Evolutionary conservation across 1,140 invertebrate species (phyloP).

Genomic region (Drosophila takahashii): DNA sequence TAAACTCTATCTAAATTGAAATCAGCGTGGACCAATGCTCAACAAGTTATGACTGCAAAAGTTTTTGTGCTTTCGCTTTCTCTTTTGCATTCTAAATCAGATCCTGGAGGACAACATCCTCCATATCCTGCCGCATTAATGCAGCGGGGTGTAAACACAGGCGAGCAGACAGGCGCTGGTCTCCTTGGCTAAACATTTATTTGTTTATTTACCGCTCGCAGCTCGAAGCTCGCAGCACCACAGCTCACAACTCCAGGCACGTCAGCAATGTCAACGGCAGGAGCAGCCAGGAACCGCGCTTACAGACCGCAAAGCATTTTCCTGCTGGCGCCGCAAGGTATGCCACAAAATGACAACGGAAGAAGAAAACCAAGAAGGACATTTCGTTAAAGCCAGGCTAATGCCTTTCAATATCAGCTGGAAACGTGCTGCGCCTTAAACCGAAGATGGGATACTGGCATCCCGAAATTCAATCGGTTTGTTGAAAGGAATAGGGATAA

Average conservation of each 20-base stretch:
- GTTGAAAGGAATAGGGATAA: neutral
- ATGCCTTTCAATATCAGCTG: slow-evolving; percentile 29
- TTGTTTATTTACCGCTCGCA: slow-evolving; percentile 52
- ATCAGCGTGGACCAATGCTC: slow-evolving; percentile 21
- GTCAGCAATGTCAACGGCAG: slow-evolving; percentile 51
- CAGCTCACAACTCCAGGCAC: slow-evolving; percentile 29
- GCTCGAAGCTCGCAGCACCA: slow-evolving; percentile 13
- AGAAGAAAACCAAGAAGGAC: slow-evolving; percentile 15
- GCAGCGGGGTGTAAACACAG: slow-evolving; percentile 37
- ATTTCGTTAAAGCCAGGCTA: slow-evolving; percentile 36
- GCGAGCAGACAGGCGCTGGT: slow-evolving; percentile 13
- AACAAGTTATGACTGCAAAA: slow-evolving; percentile 31
- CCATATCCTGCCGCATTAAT: slow-evolving; percentile 32
- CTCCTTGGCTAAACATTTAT: slow-evolving; percentile 46
- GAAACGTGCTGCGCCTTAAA: slow-evolving; percentile 8
- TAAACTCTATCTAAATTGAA: slow-evolving; percentile 3
- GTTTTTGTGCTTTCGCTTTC: slow-evolving; percentile 12
- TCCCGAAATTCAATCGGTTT: slow-evolving; percentile 7
- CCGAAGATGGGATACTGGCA: neutral
- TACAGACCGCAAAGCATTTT: slow-evolving; percentile 46
- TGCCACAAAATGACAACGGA: slow-evolving; percentile 38
- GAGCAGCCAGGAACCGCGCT: slow-evolving; percentile 4
- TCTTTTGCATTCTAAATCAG: slow-evolving; percentile 35
- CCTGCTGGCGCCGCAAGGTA: slow-evolving; percentile 56
- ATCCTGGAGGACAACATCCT: slow-evolving; percentile 11